phyloP scores from a whole-genome alignment of 2,888 invertebrate genomes.

The Drosophila nigricruria region DNA sequence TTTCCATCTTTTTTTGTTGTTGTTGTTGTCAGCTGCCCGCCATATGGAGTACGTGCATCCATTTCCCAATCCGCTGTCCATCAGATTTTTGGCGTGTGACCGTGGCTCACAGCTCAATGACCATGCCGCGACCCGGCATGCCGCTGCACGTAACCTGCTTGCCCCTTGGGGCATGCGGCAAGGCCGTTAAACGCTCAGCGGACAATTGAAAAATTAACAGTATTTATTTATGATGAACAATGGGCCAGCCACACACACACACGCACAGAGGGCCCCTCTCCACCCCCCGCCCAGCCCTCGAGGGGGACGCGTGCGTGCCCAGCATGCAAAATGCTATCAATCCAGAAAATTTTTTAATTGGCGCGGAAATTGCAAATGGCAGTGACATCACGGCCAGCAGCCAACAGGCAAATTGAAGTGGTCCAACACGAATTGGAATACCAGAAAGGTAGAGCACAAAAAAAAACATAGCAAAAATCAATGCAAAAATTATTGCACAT shows the following conservation, averaged over 20 bases:
- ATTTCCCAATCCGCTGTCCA: slow-evolving; percentile 57
- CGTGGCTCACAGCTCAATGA: slow-evolving; percentile 41
- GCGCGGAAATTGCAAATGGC: slow-evolving; percentile 72
- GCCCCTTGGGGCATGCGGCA: slow-evolving; percentile 31
- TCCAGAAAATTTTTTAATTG: slow-evolving; percentile 69
- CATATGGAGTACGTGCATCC: slow-evolving; percentile 55
- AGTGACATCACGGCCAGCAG: slow-evolving; percentile 67
- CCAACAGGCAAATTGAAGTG: slow-evolving; percentile 13
- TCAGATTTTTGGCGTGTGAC: slow-evolving; percentile 44
- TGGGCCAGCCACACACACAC: slow-evolving; percentile 6
- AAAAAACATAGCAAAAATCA: slow-evolving; percentile 56
- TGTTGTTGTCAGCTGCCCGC: slow-evolving; percentile 15
- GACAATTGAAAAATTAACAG: slow-evolving; percentile 80
- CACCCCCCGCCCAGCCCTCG: not conserved
- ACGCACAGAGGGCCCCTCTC: not conserved
- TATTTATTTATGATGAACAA: slow-evolving; percentile 79
- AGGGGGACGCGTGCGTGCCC: slow-evolving; percentile 48
- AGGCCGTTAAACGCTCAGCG: slow-evolving; percentile 62
- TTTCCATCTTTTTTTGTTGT: not conserved
- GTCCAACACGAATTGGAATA: not conserved
- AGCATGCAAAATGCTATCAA: slow-evolving; percentile 62
- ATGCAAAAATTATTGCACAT: slow-evolving; percentile 70
- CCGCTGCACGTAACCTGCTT: slow-evolving; percentile 11
- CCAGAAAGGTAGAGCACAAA: not conserved
- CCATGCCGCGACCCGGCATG: slow-evolving; percentile 8